phyloP scores from a whole-genome alignment of 2,113 vertebrate genomes.

The Embiotoca jacksoni region DNA sequence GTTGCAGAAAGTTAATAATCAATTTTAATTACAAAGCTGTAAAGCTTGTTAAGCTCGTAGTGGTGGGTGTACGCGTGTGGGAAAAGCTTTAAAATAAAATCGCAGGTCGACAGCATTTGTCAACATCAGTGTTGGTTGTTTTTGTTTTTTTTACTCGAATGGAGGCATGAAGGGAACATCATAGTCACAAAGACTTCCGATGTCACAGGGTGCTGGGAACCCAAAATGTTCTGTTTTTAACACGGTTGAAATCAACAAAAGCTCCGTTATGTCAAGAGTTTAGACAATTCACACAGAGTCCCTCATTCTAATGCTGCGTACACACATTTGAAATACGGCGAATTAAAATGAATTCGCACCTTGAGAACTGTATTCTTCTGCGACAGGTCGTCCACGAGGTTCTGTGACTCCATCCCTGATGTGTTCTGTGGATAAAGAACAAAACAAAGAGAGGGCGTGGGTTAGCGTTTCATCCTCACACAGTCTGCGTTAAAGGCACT shows the following conservation, averaged over 20 bases:
- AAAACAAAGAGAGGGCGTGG: constrained; percentile 46
- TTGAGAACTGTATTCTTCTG: constrained; percentile 97
- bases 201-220: too few species aligned
- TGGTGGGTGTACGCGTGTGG: neutral
- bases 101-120: neutral
- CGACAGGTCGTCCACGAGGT: constrained; percentile 92
- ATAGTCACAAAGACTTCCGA: too few species aligned
- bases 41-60: neutral
- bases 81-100: neutral
- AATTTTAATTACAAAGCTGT: neutral
- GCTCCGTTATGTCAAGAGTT: too few species aligned
- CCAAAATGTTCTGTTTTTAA: too few species aligned
- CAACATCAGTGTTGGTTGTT: neutral
- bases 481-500: constrained; percentile 34
- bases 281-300: too few species aligned
- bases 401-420: constrained; percentile 97
- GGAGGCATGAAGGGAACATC: too few species aligned
- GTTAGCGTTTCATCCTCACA: constrained; percentile 42
- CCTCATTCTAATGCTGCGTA: neutral
- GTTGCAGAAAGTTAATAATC: neutral
- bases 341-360: constrained; percentile 78
- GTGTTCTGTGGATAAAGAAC: constrained; percentile 86
- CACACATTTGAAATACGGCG: neutral
- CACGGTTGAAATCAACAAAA: too few species aligned
- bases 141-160: too few species aligned